Evolutionary conservation across 2,113 vertebrate genomes (phyloP).

Genomic region (Genyomyrus donnyi): DNA sequence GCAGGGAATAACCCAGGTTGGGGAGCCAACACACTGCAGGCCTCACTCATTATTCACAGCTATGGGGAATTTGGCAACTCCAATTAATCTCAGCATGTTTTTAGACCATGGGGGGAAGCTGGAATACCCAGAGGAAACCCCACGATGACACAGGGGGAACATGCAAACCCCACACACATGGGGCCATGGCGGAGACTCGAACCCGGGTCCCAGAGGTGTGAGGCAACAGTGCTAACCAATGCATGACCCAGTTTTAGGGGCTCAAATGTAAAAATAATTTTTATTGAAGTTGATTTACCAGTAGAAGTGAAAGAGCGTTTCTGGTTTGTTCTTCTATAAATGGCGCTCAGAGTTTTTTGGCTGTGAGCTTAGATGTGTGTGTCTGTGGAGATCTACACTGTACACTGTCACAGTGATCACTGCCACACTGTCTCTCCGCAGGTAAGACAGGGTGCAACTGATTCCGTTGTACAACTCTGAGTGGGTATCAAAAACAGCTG

Average conservation of each 20-base stretch:
- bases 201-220: not conserved
- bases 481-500: not conserved
- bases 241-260: not conserved
- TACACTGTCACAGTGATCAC: not conserved
- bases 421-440: not conserved
- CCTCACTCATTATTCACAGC: not conserved
- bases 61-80: not conserved
- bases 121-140: not conserved
- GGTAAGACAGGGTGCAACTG: not conserved
- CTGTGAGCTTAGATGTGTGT: not conserved
- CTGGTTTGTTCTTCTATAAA: not conserved
- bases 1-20: not conserved
- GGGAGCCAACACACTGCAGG: not conserved
- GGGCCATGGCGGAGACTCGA: accelerated
- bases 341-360: not conserved
- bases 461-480: not conserved
- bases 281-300: not conserved
- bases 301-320: not conserved
- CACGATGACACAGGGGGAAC: not conserved
- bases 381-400: not conserved
- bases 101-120: not conserved
- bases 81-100: not conserved
- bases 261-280: not conserved
- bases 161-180: not conserved
- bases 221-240: not conserved